Evolutionary conservation across 2,113 vertebrate genomes (phyloP), one percentile per base, ranked within the genome.

Genomic region (Crotalus helleri): DNA sequence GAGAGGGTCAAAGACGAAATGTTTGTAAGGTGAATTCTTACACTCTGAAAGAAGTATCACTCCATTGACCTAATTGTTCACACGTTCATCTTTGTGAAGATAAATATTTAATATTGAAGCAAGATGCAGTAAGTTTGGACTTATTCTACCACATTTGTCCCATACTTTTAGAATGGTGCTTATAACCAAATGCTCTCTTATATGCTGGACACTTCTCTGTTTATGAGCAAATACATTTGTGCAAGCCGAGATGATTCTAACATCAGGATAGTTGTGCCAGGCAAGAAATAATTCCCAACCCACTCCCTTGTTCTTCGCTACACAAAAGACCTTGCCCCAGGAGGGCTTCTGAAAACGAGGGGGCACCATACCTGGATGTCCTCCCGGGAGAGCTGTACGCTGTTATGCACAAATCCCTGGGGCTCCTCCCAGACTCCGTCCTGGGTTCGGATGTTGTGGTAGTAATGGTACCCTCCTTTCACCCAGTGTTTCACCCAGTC

Each of bases 401-500:
- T 98, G 96, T 98, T 99, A 9, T 98, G 98, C n/a, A 98, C 29
- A 87, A 99, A 99, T 90, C 58, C 96, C 0, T 89, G 93, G 0
- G 99, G 99, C 85, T 99, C 98, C 4, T 98, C 98, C 99, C 99
- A 99, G 81, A 98, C 98, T 54, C 99, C 99, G 89, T 98, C 97
- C 89, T 96, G 97, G 26, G 97, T 98, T 26, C 94, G 96, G 95
- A 99, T 96, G 88, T 99, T 99, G 95, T 98, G 98, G 95, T 98
- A 99, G 96, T 99, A 99, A 94, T 99, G 98, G 95, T 99, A 99
- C 90, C 99, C 99, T 55, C 99, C 99, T 96, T 99, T 99, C 92
- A 99, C 99, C 99, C 99, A 99, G 97, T 99, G 99, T 89, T 98
- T 98, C 96, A 98, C 98, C 98, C 99, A 99, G 0, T 98, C 98